A percentile compares a stretch with the other conserved stretches of the same genome.
Conservation (phyloP, 2,888 invertebrate species). For the Brenthis hecate region DNA sequence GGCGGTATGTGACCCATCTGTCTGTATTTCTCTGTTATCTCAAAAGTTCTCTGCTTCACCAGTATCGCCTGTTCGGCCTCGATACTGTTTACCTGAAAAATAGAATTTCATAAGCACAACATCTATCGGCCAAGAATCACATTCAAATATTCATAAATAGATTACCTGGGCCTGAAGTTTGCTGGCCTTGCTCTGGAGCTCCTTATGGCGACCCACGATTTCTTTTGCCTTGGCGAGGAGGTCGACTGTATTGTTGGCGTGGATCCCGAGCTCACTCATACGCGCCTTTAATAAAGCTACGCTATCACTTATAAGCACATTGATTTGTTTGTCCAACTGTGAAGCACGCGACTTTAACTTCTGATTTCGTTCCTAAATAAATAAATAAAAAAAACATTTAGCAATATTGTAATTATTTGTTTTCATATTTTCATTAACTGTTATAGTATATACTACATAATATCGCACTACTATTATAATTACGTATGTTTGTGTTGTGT, state of each 20-base stretch:
- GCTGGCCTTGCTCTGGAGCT: constrained; percentile 93
- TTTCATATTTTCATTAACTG: no score
- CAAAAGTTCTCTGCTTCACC: constrained; percentile 88
- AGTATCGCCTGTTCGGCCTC: constrained; percentile 90
- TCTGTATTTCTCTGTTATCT: constrained; percentile 87
- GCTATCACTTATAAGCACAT: constrained; percentile 95
- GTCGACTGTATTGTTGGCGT: constrained; percentile 92
- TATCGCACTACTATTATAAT: no score
- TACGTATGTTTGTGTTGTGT: no score
- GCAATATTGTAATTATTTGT: no score
- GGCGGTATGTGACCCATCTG: constrained; percentile 80
- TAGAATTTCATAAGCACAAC: constrained; percentile 26
- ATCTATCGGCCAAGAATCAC: background rate
- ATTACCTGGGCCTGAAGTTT: constrained; percentile 92
- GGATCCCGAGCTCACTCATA: constrained; percentile 95
- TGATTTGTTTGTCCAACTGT: constrained; percentile 96
- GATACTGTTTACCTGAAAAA: constrained; percentile 81
- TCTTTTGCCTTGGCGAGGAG: constrained; percentile 93
- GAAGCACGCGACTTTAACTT: constrained; percentile 91
- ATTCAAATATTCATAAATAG: constrained; percentile 8
- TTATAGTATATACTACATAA: no score
- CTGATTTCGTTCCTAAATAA: constrained; percentile 87
- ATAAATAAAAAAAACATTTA: background rate
- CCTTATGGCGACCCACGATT: constrained; percentile 96
- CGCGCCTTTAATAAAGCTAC: constrained; percentile 93